Conservation (phyloP, 1,140 invertebrate genomes). For the Lepidurus arcticus region DNA sequence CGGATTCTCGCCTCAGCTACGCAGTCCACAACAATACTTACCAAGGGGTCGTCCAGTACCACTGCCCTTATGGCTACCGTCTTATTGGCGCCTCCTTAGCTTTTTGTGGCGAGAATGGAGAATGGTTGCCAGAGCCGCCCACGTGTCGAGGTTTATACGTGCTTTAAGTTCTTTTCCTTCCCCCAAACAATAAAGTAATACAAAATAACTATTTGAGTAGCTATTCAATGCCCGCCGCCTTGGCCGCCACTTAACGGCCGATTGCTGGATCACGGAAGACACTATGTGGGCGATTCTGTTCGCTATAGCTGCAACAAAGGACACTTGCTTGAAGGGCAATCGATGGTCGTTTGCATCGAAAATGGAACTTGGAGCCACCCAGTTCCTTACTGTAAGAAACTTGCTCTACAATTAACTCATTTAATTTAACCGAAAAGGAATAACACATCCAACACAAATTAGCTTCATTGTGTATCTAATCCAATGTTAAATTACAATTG, state of each 20-base stretch:
- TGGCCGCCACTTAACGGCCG: constrained; percentile 63
- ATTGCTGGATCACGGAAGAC: constrained; percentile 34
- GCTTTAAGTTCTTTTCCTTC: not conserved
- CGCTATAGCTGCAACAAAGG: constrained; percentile 67
- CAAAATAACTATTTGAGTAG: constrained; percentile 49
- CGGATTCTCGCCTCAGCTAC: constrained; percentile 53
- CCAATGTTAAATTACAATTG: not conserved
- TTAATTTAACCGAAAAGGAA: not conserved
- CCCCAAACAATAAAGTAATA: constrained; percentile 3
- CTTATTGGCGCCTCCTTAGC: constrained; percentile 64
- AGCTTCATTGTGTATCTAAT: not conserved
- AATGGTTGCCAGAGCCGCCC: constrained; percentile 65
- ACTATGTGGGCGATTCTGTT: constrained; percentile 64
- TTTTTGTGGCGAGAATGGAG: constrained; percentile 66
- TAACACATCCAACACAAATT: not conserved
- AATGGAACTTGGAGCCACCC: constrained; percentile 79
- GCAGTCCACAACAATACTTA: constrained; percentile 58
- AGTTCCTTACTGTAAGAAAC: constrained; percentile 64
- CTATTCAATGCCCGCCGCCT: constrained; percentile 69
- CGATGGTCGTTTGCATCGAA: constrained; percentile 74
- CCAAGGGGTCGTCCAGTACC: constrained; percentile 62
- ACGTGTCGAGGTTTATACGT: constrained; percentile 59
- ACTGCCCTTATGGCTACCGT: constrained; percentile 72
- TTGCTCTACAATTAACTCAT: constrained; percentile 33
- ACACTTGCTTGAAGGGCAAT: constrained; percentile 67